A percentile compares a stretch with the other conserved stretches of the same genome.
phyloP scores from a whole-genome alignment of 2,888 invertebrate species.

The Lamproptera curius region DNA sequence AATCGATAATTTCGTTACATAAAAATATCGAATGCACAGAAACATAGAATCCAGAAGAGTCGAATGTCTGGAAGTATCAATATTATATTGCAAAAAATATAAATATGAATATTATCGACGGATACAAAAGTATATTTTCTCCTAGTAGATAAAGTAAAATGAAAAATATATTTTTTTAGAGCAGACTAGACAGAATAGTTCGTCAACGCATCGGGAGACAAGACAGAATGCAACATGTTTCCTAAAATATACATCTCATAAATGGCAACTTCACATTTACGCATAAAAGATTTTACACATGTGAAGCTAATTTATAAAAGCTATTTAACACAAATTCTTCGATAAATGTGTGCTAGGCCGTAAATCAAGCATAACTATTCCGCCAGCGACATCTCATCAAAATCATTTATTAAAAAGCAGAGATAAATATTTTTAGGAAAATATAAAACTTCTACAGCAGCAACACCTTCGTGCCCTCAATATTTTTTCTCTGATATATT shows the following conservation, averaged over 20 bases:
- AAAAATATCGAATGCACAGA: constrained; percentile 53
- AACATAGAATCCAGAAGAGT: constrained; percentile 45
- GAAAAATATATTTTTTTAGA: constrained; percentile 52
- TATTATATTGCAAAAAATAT: constrained; percentile 40
- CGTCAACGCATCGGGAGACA: constrained; percentile 44
- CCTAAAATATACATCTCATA: constrained; percentile 46
- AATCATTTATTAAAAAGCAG: not conserved
- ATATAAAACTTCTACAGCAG: too few relatives aligned
- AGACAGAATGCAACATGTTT: constrained; percentile 38
- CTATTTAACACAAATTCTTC: constrained; percentile 26
- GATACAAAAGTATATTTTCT: constrained; percentile 14
- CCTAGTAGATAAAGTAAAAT: constrained; percentile 32
- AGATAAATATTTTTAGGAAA: not conserved
- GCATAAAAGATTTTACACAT: constrained; percentile 32
- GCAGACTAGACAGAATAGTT: constrained; percentile 66
- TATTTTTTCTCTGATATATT: constrained; percentile 10
- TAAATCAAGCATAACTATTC: constrained; percentile 11
- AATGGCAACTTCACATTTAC: constrained; percentile 48
- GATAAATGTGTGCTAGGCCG: constrained; percentile 29
- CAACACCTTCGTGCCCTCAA: constrained; percentile 7
- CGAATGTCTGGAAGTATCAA: constrained; percentile 41
- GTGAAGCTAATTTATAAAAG: constrained; percentile 31
- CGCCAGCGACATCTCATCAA: constrained; percentile 2
- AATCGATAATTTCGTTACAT: constrained; percentile 45
- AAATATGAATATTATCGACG: constrained; percentile 30